Percentiles rank a stretch among this genome's conserved stretches.
Evolutionary conservation across 1,140 invertebrate species (phyloP).

Genomic region (Augochlora pura): DNA sequence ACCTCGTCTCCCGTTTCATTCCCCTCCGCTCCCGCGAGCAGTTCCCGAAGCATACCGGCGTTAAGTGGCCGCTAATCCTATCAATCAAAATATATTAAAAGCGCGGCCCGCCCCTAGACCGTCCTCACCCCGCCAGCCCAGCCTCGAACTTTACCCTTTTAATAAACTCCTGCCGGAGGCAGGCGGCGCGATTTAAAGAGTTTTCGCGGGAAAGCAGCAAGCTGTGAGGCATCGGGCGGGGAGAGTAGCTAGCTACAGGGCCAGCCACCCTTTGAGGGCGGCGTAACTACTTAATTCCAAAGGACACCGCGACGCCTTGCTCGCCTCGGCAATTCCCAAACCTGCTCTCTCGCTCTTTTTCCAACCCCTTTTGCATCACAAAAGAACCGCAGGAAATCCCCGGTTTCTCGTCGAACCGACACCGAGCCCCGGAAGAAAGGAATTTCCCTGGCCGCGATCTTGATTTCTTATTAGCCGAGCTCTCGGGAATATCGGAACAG

Average conservation of each 20-base stretch:
- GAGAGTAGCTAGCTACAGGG: conserved; percentile 6
- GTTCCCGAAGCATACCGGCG: conserved; percentile 9
- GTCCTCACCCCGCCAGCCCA: conserved; percentile 26
- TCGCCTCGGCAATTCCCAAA: conserved; percentile 48
- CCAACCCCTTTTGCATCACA: conserved; percentile 74
- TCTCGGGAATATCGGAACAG: conserved; percentile 12
- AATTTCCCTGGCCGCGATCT: conserved; percentile 41
- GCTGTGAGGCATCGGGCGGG: conserved; percentile 41
- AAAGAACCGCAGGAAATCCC: conserved; percentile 75
- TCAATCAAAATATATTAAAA: conserved; percentile 79
- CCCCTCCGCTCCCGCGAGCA: neutral
- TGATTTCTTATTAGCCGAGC: conserved; percentile 55
- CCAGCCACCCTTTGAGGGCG: conserved; percentile 62
- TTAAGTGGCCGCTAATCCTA: conserved; percentile 71
- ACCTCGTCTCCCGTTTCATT: neutral
- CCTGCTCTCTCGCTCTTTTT: conserved; percentile 22
- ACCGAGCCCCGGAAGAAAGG: conserved; percentile 31
- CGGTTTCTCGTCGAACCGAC: conserved; percentile 64
- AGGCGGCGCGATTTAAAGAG: conserved; percentile 69
- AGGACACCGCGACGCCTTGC: conserved; percentile 63
- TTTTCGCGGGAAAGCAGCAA: conserved; percentile 66
- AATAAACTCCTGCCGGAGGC: conserved; percentile 70
- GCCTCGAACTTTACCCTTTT: conserved; percentile 73
- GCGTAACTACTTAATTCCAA: conserved; percentile 75
- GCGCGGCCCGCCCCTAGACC: conserved; percentile 42